Evolutionary conservation across 2,113 vertebrate species (phyloP), one percentile per base, ranked within the genome.

Genomic region (Piprites chloris): DNA sequence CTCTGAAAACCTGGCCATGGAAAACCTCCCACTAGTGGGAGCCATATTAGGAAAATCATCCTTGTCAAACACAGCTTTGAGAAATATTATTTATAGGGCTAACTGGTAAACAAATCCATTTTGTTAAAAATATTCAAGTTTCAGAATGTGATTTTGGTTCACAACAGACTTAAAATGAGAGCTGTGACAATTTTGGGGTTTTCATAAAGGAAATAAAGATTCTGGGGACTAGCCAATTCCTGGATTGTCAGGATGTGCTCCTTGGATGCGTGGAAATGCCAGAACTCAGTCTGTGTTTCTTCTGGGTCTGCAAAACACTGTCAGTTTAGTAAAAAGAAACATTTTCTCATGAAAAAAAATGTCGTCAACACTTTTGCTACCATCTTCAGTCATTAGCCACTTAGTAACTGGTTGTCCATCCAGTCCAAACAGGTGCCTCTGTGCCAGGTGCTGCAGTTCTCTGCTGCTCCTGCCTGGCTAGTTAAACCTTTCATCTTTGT

Each of bases 51-150:
- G 59, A 93, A 80, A 84, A 95, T 77, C 75, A 90, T 91, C 72
- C 88, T 96, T 94, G 85, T 94, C 88, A 96, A 96, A 92, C 69
- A 75, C 73, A 87, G 68, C 80, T 94, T 89, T 81, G 37, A 93
- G 80, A 92, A 92, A 92, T 89, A 95, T 89, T 94, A 85, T 92
- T 93, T 94, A 89, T 74, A 95, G 62, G 80, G 17, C 61, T 92
- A 52, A 56, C 80, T 95, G 72, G 73, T 95, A 96, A 97, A 93
- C 89, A 95, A 95, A 92, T 50, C 16, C 69, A 41, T 75, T 87
- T 55, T 61, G 44, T 85, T 80, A 87, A 93, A 92, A 86, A 74
- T 0, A 16, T 66, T 65, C 35, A 37, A 44, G 49, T 79, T 96
- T 90, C 89, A 92, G 74, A 90, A 89, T 47, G 16, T 67, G 91